These are phyloP conservation scores for Clostera curtula DNA, from an alignment of 2,888 invertebrate genomes.

Conservation along the genomic window DNA sequence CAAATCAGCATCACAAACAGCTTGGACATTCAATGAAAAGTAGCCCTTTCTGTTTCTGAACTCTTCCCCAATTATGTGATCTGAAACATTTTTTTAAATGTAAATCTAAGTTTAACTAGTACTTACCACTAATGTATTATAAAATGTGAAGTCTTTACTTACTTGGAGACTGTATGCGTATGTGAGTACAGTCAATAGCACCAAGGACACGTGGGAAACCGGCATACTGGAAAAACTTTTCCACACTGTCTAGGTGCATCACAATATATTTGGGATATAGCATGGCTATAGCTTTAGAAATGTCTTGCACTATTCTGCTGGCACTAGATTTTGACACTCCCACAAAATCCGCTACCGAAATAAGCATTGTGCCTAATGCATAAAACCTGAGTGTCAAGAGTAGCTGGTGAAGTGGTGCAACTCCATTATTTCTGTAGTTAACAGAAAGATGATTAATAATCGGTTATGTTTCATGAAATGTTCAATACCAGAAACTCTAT, in stretches of 20 bases:
- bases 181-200: conserved; percentile 16
- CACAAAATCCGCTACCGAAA: conserved; percentile 19
- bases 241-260: no score
- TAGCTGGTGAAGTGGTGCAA: conserved; percentile 19
- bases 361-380: conserved; percentile 22
- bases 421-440: conserved; percentile 16
- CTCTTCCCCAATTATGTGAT: conserved; percentile 5
- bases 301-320: no score
- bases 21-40: conserved; percentile 11
- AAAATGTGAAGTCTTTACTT: conserved; percentile 6
- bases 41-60: conserved; percentile 5
- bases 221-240: conserved; percentile 15
- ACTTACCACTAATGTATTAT: neutral
- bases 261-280: no score
- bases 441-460: neutral
- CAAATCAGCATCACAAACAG: conserved; percentile 11
- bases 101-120: neutral
- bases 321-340: conserved; percentile 21
- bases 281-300: conserved; percentile 15
- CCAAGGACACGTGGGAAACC: conserved; percentile 20
- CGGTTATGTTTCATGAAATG: no score
- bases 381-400: conserved; percentile 21
- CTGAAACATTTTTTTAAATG: neutral
- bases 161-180: conserved; percentile 20
- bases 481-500: no score